Evolutionary conservation across 2,113 vertebrate genomes (phyloP), one percentile per base, ranked within the genome.

Genomic region (Centropus bengalensis): DNA sequence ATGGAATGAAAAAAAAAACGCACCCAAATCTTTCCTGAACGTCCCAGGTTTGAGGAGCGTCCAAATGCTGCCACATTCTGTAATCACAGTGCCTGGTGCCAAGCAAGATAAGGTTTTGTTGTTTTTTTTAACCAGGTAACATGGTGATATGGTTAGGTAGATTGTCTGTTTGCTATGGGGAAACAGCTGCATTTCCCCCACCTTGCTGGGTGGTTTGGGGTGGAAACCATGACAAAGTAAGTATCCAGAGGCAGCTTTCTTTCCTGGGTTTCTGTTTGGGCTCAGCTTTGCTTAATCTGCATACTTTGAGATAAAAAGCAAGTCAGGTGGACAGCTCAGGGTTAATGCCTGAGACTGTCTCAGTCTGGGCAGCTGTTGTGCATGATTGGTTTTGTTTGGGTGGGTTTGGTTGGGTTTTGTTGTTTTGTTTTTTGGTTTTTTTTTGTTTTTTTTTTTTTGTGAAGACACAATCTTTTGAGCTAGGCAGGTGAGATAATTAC

Each of bases 401-500:
- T 36, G 36, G 36, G 36, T 36, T 36, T 36, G 36, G 36, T 36
- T 36, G 36, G 36, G 36, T 36, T 36, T 36, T n/a, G n/a, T n/a
- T n/a, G n/a, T n/a, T n/a, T n/a, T n/a, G n/a, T n/a, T n/a, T n/a
- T n/a, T n/a, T n/a, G n/a, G n/a, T n/a, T n/a, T n/a, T n/a, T n/a
- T n/a, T n/a, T n/a, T n/a, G n/a, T n/a, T 9, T 44, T 44, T 14
- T 21, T 3, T 62, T 91, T 92, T 62, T 62, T 87, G 28, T 85
- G 82, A 81, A 93, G 45, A 87, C 51, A 59, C 17, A 45, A 60
- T 86, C 68, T 89, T 80, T 55, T 24, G 55, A 83, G 51, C 32
- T 28, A 74, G 56, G 38, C 62, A 91, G 88, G 76, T 90, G 93
- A 91, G 52, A 26, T 86, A 81, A 89, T 94, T 89, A 20, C 52